phyloP scores from a whole-genome alignment of 2,888 invertebrate genomes.

The Cantharis flavilabris region DNA sequence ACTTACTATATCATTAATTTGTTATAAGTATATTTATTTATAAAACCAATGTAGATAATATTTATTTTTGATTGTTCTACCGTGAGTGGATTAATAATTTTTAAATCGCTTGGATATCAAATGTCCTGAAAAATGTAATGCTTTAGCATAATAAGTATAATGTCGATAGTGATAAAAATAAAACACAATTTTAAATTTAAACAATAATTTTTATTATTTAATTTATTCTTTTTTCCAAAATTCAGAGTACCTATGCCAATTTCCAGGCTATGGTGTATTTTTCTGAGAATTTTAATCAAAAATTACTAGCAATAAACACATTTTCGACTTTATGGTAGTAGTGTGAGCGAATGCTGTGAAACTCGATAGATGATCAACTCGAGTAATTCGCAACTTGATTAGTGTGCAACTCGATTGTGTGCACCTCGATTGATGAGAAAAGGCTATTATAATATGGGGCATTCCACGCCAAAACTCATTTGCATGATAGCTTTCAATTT shows the following conservation, averaged over 20 bases:
- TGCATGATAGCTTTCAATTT: too few relatives aligned
- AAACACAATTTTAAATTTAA: neutral
- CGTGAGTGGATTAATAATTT: conserved; percentile 4
- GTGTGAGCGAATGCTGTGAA: too few relatives aligned
- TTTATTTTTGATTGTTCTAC: conserved; percentile 15
- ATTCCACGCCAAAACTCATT: too few relatives aligned
- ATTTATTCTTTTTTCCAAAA: neutral
- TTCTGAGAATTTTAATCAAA: too few relatives aligned
- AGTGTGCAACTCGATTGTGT: too few relatives aligned
- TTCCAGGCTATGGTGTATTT: neutral
- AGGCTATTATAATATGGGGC: too few relatives aligned
- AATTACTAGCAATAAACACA: too few relatives aligned
- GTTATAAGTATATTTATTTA: conserved; percentile 5
- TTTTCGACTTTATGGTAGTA: too few relatives aligned
- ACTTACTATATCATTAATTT: conserved; percentile 1
- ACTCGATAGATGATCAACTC: too few relatives aligned
- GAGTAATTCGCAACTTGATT: too few relatives aligned
- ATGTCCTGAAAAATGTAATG: conserved; percentile 25
- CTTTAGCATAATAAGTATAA: conserved; percentile 15
- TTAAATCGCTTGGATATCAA: conserved; percentile 10
- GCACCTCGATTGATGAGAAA: too few relatives aligned
- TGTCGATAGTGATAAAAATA: conserved; percentile 3
- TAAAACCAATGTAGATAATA: conserved; percentile 2
- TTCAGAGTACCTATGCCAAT: neutral
- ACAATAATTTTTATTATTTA: too few relatives aligned